Percentiles rank a stretch among this genome's conserved stretches.
Conservation (phyloP, 1,140 invertebrate species). For the Sitodiplosis mosellana region DNA sequence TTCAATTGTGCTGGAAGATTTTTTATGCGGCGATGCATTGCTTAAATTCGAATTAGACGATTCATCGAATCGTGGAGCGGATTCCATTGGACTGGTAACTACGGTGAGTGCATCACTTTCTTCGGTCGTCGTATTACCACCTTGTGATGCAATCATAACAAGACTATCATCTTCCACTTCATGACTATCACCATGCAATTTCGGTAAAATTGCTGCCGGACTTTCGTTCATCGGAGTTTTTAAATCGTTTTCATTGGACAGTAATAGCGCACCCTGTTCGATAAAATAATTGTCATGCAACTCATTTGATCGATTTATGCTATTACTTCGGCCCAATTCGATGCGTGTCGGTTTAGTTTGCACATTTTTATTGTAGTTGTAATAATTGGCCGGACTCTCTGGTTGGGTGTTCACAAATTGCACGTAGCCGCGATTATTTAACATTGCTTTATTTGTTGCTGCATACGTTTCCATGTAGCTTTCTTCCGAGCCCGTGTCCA, state of each 20-base stretch:
- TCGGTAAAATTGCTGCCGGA: conserved; percentile 1
- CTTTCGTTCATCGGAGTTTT: conserved; percentile 23
- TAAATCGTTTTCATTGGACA: conserved; percentile 14
- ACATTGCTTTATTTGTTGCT: conserved; percentile 27
- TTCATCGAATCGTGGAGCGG: conserved; percentile 11
- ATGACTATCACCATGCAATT: conserved; percentile 6
- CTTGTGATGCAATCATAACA: conserved; percentile 14
- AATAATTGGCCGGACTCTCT: not conserved
- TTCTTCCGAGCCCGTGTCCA: conserved; percentile 51
- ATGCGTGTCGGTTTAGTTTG: not conserved
- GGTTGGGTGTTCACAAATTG: conserved; percentile 37
- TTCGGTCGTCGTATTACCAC: conserved; percentile 28
- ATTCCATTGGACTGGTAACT: conserved; percentile 31
- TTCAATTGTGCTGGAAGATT: not conserved
- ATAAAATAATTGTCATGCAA: conserved; percentile 30
- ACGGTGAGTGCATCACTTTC: conserved; percentile 34
- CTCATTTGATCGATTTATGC: not conserved
- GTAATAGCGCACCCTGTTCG: conserved; percentile 27
- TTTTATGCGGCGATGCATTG: conserved; percentile 8
- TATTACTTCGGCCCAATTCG: not conserved
- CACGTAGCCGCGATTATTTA: conserved; percentile 46
- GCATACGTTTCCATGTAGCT: conserved; percentile 38
- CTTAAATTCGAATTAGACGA: conserved; percentile 17
- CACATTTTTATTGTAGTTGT: conserved; percentile 6
- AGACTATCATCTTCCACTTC: conserved; percentile 40